Evolutionary conservation across 2,797 vertebrate species (phyloP).

Genomic region (Sebastes aleutianus): DNA sequence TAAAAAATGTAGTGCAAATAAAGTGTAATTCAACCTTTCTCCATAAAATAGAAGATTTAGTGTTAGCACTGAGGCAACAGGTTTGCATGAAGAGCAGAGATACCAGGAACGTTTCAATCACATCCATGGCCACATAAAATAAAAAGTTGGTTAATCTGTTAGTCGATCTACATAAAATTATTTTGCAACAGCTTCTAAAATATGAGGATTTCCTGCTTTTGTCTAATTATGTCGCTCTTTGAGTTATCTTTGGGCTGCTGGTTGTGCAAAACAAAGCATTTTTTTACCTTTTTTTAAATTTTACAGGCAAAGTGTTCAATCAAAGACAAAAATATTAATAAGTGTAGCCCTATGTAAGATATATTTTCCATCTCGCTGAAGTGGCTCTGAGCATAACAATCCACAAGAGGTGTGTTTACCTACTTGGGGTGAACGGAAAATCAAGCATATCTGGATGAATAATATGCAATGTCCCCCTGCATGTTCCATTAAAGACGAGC

Average conservation of each 20-base stretch:
- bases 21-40: neutral
- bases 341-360: neutral
- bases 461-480: neutral
- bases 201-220: too few relatives aligned
- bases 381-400: neutral
- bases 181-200: neutral
- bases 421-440: neutral
- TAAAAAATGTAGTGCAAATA: neutral
- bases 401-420: neutral
- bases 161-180: neutral
- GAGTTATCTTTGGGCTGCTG: too few relatives aligned
- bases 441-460: neutral
- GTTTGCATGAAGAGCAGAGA: accelerated
- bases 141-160: neutral
- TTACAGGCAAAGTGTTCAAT: too few relatives aligned
- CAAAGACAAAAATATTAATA: accelerated
- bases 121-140: neutral
- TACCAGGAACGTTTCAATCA: neutral
- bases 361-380: neutral
- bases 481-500: neutral
- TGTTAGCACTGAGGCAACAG: neutral
- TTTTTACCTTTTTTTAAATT: accelerated
- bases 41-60: neutral
- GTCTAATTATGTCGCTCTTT: neutral
- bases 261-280: too few relatives aligned